Conservation (phyloP, 2,888 invertebrate genomes). For the Tridacna gigas region DNA sequence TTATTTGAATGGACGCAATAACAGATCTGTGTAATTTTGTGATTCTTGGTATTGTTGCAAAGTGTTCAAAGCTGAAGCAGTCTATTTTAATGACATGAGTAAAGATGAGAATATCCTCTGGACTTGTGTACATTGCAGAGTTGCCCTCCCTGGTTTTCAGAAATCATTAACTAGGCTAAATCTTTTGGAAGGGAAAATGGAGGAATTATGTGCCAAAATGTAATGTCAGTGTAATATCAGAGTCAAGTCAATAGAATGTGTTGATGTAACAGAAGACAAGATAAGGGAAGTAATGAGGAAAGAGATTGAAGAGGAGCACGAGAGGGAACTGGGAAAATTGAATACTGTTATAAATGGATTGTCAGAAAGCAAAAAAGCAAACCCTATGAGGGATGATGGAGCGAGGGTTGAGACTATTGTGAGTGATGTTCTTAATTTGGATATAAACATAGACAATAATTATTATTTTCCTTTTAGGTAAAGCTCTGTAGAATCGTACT, state of each 20-base stretch:
- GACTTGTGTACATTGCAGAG: not conserved
- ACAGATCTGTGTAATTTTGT: constrained; percentile 10
- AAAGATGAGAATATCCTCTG: too few relatives aligned
- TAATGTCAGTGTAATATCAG: not conserved
- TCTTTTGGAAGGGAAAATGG: constrained; percentile 3
- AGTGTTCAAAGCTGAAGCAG: constrained; percentile 20
- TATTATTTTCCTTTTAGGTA: not conserved
- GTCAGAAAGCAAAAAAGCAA: constrained; percentile 2
- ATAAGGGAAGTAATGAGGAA: not conserved
- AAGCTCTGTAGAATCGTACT: too few relatives aligned
- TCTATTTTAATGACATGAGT: too few relatives aligned
- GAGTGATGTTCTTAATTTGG: constrained; percentile 15
- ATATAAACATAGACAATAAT: constrained; percentile 7
- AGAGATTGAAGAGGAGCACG: constrained; percentile 3
- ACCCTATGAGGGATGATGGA: not conserved
- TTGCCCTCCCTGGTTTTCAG: not conserved
- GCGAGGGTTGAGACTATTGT: not conserved
- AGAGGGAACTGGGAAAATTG: not conserved
- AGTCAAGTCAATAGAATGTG: not conserved
- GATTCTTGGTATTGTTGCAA: constrained; percentile 9
- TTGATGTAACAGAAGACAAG: not conserved
- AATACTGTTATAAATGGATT: constrained; percentile 4
- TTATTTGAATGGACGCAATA: not conserved
- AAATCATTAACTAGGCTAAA: not conserved
- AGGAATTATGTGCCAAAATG: not conserved